These are phyloP conservation scores for Poeciliopsis paucimaculata DNA, from an alignment of 2,797 vertebrate species.

Conservation along the genomic window DNA sequence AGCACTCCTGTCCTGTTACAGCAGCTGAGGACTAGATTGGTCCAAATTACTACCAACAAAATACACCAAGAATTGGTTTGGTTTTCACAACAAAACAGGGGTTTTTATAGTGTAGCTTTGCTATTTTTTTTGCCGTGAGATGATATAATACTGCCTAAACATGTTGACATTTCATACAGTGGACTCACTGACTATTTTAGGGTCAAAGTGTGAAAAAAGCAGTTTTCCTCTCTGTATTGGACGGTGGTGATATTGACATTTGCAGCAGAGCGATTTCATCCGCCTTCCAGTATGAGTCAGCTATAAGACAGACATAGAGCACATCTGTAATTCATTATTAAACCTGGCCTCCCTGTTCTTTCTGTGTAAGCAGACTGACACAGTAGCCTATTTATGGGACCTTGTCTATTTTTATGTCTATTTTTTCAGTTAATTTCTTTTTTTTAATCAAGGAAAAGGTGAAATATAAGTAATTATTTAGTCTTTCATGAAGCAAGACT, in stretches of 20 bases:
- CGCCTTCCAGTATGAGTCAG: neutral
- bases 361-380: neutral
- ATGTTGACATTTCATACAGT: neutral
- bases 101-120: neutral
- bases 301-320: neutral
- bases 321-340: neutral
- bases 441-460: no score
- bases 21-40: neutral
- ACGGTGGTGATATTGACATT: neutral
- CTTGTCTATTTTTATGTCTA: no score
- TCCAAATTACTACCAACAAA: neutral
- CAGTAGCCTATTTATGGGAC: neutral
- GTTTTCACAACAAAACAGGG: neutral
- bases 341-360: neutral
- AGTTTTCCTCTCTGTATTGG: neutral
- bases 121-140: neutral
- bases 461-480: no score
- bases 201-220: neutral
- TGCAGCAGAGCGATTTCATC: neutral
- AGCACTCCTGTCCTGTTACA: neutral
- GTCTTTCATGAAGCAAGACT: no score
- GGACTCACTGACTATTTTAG: neutral
- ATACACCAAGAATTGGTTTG: neutral
- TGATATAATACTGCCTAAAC: neutral
- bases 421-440: no score